Conservation (phyloP, 2,888 invertebrate species). For the Tetranychus piercei region DNA sequence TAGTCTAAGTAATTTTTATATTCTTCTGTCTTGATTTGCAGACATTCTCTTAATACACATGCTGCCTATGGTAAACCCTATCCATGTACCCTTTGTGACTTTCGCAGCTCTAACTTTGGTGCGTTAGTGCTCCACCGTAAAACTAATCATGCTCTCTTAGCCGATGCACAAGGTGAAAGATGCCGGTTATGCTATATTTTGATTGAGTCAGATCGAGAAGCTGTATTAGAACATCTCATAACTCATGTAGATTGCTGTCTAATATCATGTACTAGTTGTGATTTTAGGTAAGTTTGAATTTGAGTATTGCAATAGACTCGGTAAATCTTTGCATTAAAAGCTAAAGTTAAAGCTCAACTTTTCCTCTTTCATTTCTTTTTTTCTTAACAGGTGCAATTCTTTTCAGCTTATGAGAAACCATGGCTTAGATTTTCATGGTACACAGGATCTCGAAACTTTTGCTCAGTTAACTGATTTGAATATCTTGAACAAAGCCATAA, state of each 20-base stretch:
- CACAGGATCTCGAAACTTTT: background rate
- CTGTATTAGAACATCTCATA: background rate
- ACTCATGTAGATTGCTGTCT: constrained; percentile 3
- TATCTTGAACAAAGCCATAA: background rate
- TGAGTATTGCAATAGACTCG: background rate
- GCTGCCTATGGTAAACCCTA: constrained; percentile 10
- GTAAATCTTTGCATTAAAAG: background rate
- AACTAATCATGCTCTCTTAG: background rate
- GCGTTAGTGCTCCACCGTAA: background rate
- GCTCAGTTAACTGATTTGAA: background rate
- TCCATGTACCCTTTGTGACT: constrained; percentile 10
- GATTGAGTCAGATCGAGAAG: background rate
- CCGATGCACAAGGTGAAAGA: background rate
- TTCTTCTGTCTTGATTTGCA: background rate
- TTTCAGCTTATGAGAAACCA: background rate
- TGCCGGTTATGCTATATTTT: background rate
- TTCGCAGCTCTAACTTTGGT: constrained; percentile 4
- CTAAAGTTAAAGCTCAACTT: background rate
- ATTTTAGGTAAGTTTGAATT: background rate
- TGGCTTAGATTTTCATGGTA: constrained; percentile 2
- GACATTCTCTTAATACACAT: constrained; percentile 7
- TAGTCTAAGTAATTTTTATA: background rate
- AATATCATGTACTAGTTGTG: background rate
- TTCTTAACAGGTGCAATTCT: background rate
- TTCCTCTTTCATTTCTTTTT: background rate